A percentile compares a stretch with the other conserved stretches of the same genome.
phyloP scores from a whole-genome alignment of 2,113 vertebrate genomes.

The Hirundichthys speculiger region DNA sequence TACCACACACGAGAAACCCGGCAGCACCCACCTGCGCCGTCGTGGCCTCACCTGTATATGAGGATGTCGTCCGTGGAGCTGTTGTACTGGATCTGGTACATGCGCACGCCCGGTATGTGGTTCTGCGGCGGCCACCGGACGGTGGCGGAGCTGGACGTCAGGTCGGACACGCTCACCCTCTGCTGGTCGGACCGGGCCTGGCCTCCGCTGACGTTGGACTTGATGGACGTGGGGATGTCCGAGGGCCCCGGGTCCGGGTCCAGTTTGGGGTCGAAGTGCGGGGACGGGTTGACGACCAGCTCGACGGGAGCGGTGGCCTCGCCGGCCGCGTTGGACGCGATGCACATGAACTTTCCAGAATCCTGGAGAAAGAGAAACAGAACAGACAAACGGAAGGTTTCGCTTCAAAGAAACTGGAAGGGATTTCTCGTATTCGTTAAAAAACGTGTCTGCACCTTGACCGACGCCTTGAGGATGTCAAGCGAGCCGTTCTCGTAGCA shows the following conservation, averaged over 20 bases:
- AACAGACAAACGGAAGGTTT: background rate
- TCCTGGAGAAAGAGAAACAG: slow-evolving; percentile 55
- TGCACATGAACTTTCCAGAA: slow-evolving; percentile 84
- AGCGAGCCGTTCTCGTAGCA: slow-evolving; percentile 86
- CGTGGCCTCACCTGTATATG: slow-evolving; percentile 80
- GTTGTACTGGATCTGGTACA: slow-evolving; percentile 89
- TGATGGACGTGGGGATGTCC: slow-evolving; percentile 85
- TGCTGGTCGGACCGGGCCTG: slow-evolving; percentile 75
- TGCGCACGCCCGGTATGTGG: slow-evolving; percentile 85
- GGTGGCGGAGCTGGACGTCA: slow-evolving; percentile 75
- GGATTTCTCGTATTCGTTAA: no score
- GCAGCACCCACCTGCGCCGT: no score
- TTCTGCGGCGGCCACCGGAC: slow-evolving; percentile 83
- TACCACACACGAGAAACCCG: no score
- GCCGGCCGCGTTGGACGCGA: slow-evolving; percentile 84
- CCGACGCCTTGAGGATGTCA: slow-evolving; percentile 82
- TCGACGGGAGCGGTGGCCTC: slow-evolving; percentile 83
- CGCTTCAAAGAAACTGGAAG: background rate
- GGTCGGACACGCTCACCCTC: slow-evolving; percentile 79
- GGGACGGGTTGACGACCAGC: slow-evolving; percentile 83
- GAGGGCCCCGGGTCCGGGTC: slow-evolving; percentile 83
- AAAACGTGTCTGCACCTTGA: slow-evolving; percentile 65
- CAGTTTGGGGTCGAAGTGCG: slow-evolving; percentile 81
- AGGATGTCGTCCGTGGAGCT: slow-evolving; percentile 84
- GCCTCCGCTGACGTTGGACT: slow-evolving; percentile 79